Base-by-base conservation (phyloP, 2,797 vertebrate species). In the Chelonia mydas region DNA sequence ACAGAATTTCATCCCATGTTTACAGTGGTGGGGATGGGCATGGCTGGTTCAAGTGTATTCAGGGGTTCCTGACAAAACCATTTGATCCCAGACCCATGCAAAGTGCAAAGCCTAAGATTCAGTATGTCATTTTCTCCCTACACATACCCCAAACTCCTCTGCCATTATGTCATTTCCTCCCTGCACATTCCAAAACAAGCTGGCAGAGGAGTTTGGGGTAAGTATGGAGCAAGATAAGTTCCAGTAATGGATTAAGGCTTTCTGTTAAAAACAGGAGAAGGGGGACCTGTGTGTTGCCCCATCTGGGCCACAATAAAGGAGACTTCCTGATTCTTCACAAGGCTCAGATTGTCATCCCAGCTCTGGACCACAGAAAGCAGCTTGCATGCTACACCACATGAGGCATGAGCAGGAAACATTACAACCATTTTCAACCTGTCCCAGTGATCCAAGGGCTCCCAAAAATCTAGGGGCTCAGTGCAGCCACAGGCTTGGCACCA, bases 351-450 rank as follows among this genome's bases (percentile, higher is more conserved):
- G 94, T 86, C 57, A 72, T 16, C 25, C 72, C 83, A 79, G 92
- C 41, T 0, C 49, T 41, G 84, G 80, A 82, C 7, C 19, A 11
- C 11, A 85, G 55, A 79, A 37, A 45, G n/a, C n/a, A 2, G 1
- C 2, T 21, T 59, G 87, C 83, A 95, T 92, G 86, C 33, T 90
- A 37, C 50, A 85, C 49, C 54, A 86, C 5, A 31, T 15, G 83
- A 92, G 45, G 10, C 7, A 47, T 15, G 53, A n/a, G 47, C 19
- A 87, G 79, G 76, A 81, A 86, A 12, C 2, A 21, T 0, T 1
- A 9, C 16, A 68, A 10, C 25, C 74, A 68, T 23, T 41, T 51
- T 86, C 16, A 19, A 0, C 54, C 41, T 86, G 81, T 84, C 79
- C 55, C 47, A 19, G 25, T 31, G 3, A 6, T 17, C 27, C 49